Percentiles rank a stretch among this genome's conserved stretches.
These are phyloP conservation scores for Hydriomena furcata DNA, from an alignment of 2,888 invertebrate species.

Conservation along the genomic window DNA sequence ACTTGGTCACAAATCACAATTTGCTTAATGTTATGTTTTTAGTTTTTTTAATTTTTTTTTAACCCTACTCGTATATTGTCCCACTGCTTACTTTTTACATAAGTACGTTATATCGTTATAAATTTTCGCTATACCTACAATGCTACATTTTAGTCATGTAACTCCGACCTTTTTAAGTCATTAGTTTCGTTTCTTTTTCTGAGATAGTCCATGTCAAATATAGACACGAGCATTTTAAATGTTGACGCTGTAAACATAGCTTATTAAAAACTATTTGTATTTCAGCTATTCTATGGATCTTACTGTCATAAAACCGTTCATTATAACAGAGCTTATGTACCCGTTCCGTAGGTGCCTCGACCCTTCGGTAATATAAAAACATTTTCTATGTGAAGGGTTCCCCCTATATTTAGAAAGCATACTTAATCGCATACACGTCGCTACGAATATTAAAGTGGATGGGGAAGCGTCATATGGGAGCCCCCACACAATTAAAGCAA, in stretches of 20 bases:
- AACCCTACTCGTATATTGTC: no score
- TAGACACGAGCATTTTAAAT: neutral
- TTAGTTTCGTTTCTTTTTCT: no score
- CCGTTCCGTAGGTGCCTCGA: conserved; percentile 64
- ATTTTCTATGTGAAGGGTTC: conserved; percentile 63
- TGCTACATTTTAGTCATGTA: no score
- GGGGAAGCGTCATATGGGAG: conserved; percentile 77
- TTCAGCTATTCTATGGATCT: conserved; percentile 42
- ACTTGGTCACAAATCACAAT: no score
- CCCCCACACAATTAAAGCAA: conserved; percentile 67
- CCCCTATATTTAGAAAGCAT: conserved; percentile 78
- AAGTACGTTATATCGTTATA: no score
- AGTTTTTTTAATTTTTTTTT: no score
- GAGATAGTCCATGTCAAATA: no score
- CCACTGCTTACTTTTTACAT: no score
- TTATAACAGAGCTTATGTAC: conserved; percentile 74
- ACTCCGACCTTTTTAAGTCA: no score
- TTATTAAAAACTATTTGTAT: conserved; percentile 19
- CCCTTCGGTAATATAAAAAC: conserved; percentile 71
- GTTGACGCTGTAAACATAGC: neutral
- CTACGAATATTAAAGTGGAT: conserved; percentile 78
- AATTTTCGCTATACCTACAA: no score
- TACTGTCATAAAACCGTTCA: conserved; percentile 53
- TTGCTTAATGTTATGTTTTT: no score
- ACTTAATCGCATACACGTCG: conserved; percentile 77